A percentile compares a stretch with the other conserved stretches of the same genome.
Conservation (phyloP, 2,113 vertebrate genomes). For the human (Homo sapiens) region DNA sequence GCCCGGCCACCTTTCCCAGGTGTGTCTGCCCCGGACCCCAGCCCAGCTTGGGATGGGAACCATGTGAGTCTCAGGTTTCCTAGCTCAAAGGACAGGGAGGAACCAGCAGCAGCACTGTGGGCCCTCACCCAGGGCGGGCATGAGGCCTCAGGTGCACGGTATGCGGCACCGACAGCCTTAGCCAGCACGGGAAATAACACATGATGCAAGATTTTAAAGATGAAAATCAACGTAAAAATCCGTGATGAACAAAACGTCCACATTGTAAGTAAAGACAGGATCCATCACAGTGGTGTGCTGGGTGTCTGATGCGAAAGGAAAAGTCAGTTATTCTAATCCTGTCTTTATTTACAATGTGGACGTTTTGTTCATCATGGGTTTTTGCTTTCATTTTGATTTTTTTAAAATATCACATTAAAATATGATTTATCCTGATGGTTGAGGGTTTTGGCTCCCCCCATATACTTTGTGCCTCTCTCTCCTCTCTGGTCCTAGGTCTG, state of each 20-base stretch:
- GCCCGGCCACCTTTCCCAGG: neutral
- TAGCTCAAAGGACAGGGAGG: neutral
- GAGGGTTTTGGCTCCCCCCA: neutral
- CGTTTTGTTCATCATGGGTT: neutral
- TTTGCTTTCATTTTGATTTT: neutral
- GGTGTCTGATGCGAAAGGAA: neutral
- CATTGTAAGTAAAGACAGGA: neutral
- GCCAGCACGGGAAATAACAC: neutral
- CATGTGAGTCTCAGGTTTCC: neutral
- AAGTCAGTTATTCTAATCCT: neutral
- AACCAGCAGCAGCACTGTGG: accelerated
- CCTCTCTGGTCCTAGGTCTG: too few species aligned
- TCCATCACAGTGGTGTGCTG: neutral
- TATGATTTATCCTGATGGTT: neutral
- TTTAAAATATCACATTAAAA: neutral
- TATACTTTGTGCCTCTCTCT: neutral
- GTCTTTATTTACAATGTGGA: neutral
- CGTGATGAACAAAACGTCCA: neutral
- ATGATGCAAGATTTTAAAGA: neutral
- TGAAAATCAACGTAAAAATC: slow-evolving; percentile 39
- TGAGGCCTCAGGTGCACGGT: neutral
- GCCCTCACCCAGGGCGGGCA: neutral
- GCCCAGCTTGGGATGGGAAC: neutral
- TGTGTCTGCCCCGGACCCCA: neutral
- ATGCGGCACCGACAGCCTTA: neutral